Base-by-base conservation (phyloP, 2,888 invertebrate species). In the Chymomyza procnemis region DNA sequence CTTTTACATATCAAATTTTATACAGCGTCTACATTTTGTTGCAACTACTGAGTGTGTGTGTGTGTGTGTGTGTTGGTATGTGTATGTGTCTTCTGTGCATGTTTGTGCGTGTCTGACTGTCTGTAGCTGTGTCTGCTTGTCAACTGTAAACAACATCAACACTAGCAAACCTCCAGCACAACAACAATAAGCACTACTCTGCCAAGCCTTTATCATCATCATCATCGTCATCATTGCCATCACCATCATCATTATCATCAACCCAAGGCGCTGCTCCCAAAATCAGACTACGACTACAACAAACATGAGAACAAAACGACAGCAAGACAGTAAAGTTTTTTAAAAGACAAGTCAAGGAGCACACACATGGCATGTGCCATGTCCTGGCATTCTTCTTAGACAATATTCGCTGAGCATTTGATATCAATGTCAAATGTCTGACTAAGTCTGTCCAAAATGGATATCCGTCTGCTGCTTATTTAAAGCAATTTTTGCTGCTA, bases 131-230 rank as follows among this genome's bases (percentile, higher is more conserved):
- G 82, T 80, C 82, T 83, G 83, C 76, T 71, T 80, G 85, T 85
- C 85, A 85, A 80, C 85, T 83, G 85, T 82, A 85, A 85, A 79
- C 83, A 85, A 80, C 78, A 78, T 76, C 73, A 77, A 74, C 72
- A 80, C 59, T 66, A 69, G 50, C 58, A 61, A 50, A 60, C 26
- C 6, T n/a, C 26, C 26, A 62, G 34, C 16, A 48, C 69, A 69
- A 67, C 67, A 66, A 66, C 64, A 64, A n/a, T n/a, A n/a, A 50
- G 64, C 30, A 34, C 70, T 3, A 41, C 34, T 26, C 4, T n/a
- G 4, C 50, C 50, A 18, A 26, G 48, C 48, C 48, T 62, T 65
- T 66, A 64, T 64, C 66, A 66, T 74, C 67, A 67, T 75, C 34
- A 12, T 19, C 47, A 34, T 69, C 30, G 19, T 48, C 50, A 22